Conservation (phyloP, 2,113 vertebrate genomes). For the Copsychus sechellarum region DNA sequence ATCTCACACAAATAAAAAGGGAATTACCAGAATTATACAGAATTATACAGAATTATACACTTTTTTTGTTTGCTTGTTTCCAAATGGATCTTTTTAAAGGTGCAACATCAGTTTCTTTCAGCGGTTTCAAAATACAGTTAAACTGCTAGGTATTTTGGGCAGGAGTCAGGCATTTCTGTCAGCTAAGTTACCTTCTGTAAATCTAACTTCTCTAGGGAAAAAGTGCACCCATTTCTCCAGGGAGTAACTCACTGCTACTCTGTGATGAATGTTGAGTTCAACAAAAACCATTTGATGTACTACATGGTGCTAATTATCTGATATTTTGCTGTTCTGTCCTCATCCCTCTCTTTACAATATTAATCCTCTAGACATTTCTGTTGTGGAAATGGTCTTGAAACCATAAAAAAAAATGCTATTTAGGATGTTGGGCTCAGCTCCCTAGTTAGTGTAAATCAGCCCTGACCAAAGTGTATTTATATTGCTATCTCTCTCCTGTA, state of each 20-base stretch:
- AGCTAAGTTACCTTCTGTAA: neutral
- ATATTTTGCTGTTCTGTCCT: neutral
- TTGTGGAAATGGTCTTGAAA: conserved; percentile 10
- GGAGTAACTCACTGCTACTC: neutral
- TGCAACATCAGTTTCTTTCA: neutral
- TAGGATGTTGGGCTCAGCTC: neutral
- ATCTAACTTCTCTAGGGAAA: neutral
- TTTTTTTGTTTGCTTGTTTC: neutral
- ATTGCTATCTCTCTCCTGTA: neutral
- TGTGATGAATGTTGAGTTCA: neutral
- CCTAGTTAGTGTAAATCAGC: neutral
- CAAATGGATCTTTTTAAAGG: neutral
- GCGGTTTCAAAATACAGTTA: neutral
- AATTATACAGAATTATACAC: no score
- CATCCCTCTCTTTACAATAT: neutral
- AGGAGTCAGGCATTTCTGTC: neutral
- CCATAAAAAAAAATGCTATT: neutral
- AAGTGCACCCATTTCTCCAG: neutral
- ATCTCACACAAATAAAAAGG: neutral
- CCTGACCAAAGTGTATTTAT: neutral
- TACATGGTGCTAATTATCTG: conserved; percentile 9
- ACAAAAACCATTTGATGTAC: neutral
- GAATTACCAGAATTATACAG: neutral
- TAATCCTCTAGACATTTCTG: conserved; percentile 11
- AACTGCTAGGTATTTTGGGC: neutral